Evolutionary conservation across 2,888 invertebrate species (phyloP).

Genomic region (Kuschelorhynchus macadamiae): DNA sequence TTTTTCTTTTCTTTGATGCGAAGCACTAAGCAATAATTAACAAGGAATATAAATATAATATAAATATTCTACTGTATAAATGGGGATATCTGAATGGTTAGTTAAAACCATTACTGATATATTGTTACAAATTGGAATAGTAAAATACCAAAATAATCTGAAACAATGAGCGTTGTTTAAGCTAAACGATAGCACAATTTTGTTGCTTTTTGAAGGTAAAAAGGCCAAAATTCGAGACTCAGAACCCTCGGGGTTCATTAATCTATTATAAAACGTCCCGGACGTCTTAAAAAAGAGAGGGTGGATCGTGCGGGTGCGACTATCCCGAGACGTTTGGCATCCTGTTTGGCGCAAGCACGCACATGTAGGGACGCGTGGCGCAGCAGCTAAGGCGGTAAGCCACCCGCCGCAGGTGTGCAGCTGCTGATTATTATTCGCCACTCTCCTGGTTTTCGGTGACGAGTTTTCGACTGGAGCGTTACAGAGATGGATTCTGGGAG

Average conservation of each 20-base stretch:
- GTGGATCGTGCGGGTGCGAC: slow-evolving; percentile 9
- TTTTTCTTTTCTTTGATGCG: too few species aligned
- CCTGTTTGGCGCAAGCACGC: slow-evolving; percentile 21
- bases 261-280: neutral
- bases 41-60: too few species aligned
- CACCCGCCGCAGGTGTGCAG: slow-evolving; percentile 43
- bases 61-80: too few species aligned
- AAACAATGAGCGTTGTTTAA: too few species aligned
- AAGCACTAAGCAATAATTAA: too few species aligned
- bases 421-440: slow-evolving; percentile 29
- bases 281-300: slow-evolving; percentile 13
- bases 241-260: neutral
- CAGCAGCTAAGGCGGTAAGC: slow-evolving; percentile 33
- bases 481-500: slow-evolving; percentile 13
- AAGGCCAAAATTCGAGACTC: neutral
- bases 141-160: too few species aligned
- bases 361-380: slow-evolving; percentile 38
- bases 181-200: too few species aligned
- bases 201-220: too few species aligned
- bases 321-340: slow-evolving; percentile 22
- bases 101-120: too few species aligned
- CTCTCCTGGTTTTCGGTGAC: slow-evolving; percentile 33
- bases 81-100: too few species aligned
- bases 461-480: slow-evolving; percentile 8
- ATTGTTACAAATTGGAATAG: too few species aligned